Evolutionary conservation across 2,797 vertebrate genomes (phyloP).

Genomic region (Enteromius fasciolatus): DNA sequence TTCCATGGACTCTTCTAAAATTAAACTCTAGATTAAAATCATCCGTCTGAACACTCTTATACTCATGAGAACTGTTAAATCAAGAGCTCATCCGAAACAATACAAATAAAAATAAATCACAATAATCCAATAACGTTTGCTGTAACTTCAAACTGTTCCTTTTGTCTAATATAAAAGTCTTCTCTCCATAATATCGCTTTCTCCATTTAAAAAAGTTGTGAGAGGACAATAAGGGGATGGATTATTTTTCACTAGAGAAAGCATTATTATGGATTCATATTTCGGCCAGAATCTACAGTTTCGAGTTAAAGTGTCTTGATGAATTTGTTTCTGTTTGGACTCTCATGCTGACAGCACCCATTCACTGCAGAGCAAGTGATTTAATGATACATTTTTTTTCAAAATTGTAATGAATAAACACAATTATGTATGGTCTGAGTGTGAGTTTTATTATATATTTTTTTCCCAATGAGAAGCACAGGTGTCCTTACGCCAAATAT

Average conservation of each 20-base stretch:
- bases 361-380: neutral
- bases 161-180: neutral
- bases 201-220: neutral
- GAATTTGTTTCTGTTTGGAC: neutral
- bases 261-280: neutral
- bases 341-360: neutral
- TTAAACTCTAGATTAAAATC: too few relatives aligned
- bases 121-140: neutral
- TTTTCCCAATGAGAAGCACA: neutral
- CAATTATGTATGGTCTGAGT: too few relatives aligned
- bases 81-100: neutral
- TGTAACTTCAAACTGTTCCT: neutral
- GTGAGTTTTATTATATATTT: neutral
- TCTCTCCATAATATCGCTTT: neutral
- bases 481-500: conserved; percentile 90
- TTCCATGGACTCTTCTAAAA: too few relatives aligned
- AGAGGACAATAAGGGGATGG: neutral
- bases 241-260: neutral
- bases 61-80: neutral
- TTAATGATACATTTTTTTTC: too few relatives aligned
- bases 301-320: neutral
- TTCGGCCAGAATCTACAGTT: neutral
- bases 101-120: neutral
- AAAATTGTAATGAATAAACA: too few relatives aligned
- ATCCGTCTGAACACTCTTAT: too few relatives aligned